A percentile compares a stretch with the other conserved stretches of the same genome.
Evolutionary conservation across 2,888 invertebrate genomes (phyloP).

Genomic region (Brachycybe producta): DNA sequence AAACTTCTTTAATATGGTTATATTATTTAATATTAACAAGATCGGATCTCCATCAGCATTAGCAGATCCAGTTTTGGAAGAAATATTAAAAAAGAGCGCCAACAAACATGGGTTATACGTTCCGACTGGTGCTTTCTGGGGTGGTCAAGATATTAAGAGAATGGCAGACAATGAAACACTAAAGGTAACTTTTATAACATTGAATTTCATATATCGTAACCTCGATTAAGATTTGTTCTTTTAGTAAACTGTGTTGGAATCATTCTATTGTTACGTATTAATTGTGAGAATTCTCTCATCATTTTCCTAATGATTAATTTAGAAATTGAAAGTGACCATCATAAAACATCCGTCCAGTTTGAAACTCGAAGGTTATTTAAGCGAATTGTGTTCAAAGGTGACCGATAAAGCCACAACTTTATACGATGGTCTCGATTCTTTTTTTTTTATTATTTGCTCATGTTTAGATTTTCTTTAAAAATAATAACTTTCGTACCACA

Average conservation of each 20-base stretch:
- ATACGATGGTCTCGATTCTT: constrained; percentile 36
- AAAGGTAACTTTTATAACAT: constrained; percentile 27
- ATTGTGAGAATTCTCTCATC: too few species aligned
- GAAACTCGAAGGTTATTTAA: constrained; percentile 36
- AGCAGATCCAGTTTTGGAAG: constrained; percentile 34
- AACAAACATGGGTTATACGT: constrained; percentile 36
- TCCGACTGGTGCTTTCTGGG: constrained; percentile 44
- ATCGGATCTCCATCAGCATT: constrained; percentile 43
- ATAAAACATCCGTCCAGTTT: constrained; percentile 41
- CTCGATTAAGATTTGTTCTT: too few species aligned
- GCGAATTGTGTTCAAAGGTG: constrained; percentile 33
- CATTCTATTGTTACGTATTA: too few species aligned
- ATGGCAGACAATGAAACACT: constrained; percentile 41
- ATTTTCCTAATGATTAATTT: constrained; percentile 17
- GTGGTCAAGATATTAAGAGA: constrained; percentile 40
- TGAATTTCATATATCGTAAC: too few species aligned
- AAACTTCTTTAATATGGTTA: too few species aligned
- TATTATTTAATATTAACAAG: too few species aligned
- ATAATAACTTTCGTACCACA: background rate
- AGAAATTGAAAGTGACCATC: constrained; percentile 41
- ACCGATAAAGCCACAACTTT: constrained; percentile 30
- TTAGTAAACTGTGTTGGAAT: too few species aligned
- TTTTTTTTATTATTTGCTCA: too few species aligned
- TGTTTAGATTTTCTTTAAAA: background rate
- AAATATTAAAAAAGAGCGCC: constrained; percentile 30